Base-by-base conservation (phyloP, 2,113 vertebrate species). In the Desmodus rotundus region DNA sequence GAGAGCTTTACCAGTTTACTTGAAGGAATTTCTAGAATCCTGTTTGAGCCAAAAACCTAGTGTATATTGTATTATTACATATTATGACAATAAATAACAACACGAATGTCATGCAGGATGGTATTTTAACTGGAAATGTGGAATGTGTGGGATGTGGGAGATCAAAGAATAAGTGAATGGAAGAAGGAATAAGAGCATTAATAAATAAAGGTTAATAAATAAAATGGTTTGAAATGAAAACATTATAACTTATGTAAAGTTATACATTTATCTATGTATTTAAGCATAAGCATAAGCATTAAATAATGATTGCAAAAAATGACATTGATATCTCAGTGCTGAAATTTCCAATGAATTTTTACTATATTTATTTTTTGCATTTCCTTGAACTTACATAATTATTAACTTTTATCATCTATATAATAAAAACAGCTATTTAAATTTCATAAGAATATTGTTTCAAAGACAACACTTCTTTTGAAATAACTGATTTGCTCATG, bases 361-460 rank as follows among this genome's bases (percentile, higher is more conserved):
- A 74, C 3, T 41, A 65, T 70, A 41, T 47, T 36, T 22, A 78
- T 36, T 89, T 61, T n/a, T 67, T 67, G 4, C 26, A 73, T 72
- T 87, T 19, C 16, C 36, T 83, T 90, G 54, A 92, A 87, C 17
- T 82, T 94, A 33, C 28, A 61, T 28, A 73, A 41, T 15, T 13
- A 89, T 24, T 83, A 89, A 77, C 7, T 50, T 7, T 50, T 7
- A 80, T 50, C 15, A 89, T 52, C 81, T 76, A n/a, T 41, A 36
- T 20, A 83, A 86, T 61, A 82, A 84, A 88, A 63, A 19, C 26
- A 54, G 1, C 20, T 92, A 36, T 74, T 92, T 83, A 7, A 84
- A 72, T 83, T 94, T 95, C 54, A 33, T 56, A 54, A 89, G 72
- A 93, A 38, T 26, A 82, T 2, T 24, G 13, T 58, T 58, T 87